A percentile compares a stretch with the other conserved stretches of the same genome.
phyloP scores from a whole-genome alignment of 2,888 invertebrate species.

The Escarpia spicata region DNA sequence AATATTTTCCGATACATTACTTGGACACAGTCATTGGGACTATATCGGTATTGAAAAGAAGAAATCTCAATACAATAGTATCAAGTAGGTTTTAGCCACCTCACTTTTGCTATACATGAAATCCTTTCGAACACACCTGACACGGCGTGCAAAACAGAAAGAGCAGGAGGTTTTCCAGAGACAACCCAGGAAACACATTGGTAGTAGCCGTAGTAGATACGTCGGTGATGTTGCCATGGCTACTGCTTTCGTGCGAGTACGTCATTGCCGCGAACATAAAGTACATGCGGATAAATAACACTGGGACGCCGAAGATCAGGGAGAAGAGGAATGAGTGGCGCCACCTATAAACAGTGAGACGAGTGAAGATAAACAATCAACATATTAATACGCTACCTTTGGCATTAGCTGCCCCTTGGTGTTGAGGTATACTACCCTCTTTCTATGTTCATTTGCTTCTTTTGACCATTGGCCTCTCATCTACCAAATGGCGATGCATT shows the following conservation, averaged over 20 bases:
- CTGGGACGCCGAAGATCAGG: conserved; percentile 91
- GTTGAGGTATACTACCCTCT: too few relatives aligned
- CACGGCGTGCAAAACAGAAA: conserved; percentile 95
- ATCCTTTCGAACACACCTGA: conserved; percentile 71
- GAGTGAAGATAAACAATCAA: neutral
- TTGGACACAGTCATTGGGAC: neutral
- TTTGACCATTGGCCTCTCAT: too few relatives aligned
- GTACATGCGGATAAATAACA: conserved; percentile 94
- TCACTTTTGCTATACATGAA: too few relatives aligned
- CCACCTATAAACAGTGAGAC: conserved; percentile 72
- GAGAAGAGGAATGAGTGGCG: conserved; percentile 91
- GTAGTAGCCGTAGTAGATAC: conserved; percentile 23
- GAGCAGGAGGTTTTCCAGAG: conserved; percentile 92
- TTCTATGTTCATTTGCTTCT: too few relatives aligned
- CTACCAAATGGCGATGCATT: too few relatives aligned
- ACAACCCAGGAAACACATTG: conserved; percentile 86
- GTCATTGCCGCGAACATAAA: conserved; percentile 76
- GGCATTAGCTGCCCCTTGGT: too few relatives aligned
- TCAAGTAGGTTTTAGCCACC: too few relatives aligned
- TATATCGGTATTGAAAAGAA: too few relatives aligned
- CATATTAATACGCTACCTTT: neutral
- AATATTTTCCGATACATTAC: too few relatives aligned
- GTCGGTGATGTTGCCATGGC: neutral
- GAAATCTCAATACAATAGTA: too few relatives aligned
- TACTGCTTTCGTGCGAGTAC: conserved; percentile 23